A percentile compares a stretch with the other conserved stretches of the same genome.
phyloP scores from a whole-genome alignment of 2,113 vertebrate species.

The Phoenicopterus ruber region DNA sequence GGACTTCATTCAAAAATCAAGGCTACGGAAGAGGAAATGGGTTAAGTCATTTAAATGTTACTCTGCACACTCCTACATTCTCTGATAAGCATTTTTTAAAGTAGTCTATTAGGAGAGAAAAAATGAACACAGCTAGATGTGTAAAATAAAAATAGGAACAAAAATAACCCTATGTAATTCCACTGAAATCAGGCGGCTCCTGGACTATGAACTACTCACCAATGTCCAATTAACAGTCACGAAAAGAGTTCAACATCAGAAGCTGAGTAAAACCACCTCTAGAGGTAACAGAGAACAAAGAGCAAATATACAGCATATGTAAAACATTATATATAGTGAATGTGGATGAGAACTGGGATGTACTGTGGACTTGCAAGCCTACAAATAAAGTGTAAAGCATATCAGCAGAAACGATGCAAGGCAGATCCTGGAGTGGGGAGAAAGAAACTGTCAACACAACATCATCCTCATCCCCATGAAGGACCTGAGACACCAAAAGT shows the following conservation, averaged over 20 bases:
- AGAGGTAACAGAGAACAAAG: neutral
- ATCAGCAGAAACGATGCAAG: neutral
- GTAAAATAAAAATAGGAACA: neutral
- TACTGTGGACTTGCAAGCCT: neutral
- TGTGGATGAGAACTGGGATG: neutral
- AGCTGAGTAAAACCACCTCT: neutral
- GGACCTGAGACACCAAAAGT: rapidly evolving
- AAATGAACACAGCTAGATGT: neutral
- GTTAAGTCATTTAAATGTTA: neutral
- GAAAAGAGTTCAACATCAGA: rapidly evolving
- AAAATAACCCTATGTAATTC: neutral
- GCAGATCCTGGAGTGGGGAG: neutral
- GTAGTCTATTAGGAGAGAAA: neutral
- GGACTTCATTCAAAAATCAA: neutral
- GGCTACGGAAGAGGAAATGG: neutral
- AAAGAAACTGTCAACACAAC: neutral
- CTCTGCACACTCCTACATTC: neutral
- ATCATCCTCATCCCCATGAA: neutral
- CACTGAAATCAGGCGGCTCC: neutral
- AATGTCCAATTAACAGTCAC: neutral
- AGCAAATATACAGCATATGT: neutral
- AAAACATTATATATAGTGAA: neutral
- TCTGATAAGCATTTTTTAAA: neutral
- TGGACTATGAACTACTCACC: neutral
- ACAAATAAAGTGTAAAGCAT: neutral